phyloP scores from a whole-genome alignment of 2,888 invertebrate genomes.

The Pediacus dermestoides region DNA sequence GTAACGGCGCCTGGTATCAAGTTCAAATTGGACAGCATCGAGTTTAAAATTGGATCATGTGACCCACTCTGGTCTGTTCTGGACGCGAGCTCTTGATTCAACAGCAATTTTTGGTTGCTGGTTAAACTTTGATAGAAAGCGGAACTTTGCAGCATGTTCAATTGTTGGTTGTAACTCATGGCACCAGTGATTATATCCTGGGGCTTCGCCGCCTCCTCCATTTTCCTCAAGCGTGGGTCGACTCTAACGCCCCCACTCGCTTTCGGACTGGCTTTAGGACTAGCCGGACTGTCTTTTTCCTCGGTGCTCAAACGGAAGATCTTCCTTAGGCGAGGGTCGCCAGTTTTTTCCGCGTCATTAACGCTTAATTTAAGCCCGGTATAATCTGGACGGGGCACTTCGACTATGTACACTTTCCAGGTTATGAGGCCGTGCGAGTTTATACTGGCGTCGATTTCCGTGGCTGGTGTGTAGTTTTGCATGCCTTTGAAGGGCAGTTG shows the following conservation, averaged over 20 bases:
- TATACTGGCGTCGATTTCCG: slow-evolving; percentile 81
- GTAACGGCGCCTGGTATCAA: slow-evolving; percentile 35
- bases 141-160: slow-evolving; percentile 64
- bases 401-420: slow-evolving; percentile 60
- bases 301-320: slow-evolving; percentile 66
- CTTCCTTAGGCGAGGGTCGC: slow-evolving; percentile 73
- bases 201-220: slow-evolving; percentile 30
- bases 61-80: slow-evolving; percentile 54
- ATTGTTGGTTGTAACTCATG: slow-evolving; percentile 56
- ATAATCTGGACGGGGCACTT: slow-evolving; percentile 72
- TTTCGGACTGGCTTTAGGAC: slow-evolving; percentile 51
- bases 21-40: slow-evolving; percentile 62
- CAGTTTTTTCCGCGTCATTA: slow-evolving; percentile 66
- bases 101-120: slow-evolving; percentile 67
- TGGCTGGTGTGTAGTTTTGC: slow-evolving; percentile 78
- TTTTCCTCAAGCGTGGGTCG: slow-evolving; percentile 40
- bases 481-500: slow-evolving; percentile 72
- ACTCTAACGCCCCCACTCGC: slow-evolving; percentile 43
- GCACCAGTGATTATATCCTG: slow-evolving; percentile 34
- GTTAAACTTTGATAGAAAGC: slow-evolving; percentile 69
- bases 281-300: slow-evolving; percentile 59
- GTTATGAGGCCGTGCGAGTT: slow-evolving; percentile 71
- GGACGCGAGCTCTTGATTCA: slow-evolving; percentile 65
- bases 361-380: slow-evolving; percentile 68
- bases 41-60: slow-evolving; percentile 59